These are phyloP conservation scores for Rhinolophus ferrumequinum DNA, from an alignment of 2,113 vertebrate species.

Conservation along the genomic window DNA sequence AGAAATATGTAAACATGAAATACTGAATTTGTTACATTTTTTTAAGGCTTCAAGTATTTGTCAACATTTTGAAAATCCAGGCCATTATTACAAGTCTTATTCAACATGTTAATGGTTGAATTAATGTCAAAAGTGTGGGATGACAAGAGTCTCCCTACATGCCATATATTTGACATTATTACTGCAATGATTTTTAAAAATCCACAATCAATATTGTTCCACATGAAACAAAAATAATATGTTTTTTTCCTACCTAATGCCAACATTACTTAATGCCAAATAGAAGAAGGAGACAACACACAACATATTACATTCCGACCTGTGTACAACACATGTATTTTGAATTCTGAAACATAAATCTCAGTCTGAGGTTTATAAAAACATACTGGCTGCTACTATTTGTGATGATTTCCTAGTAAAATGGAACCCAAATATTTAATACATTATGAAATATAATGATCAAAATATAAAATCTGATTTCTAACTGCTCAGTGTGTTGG, in stretches of 20 bases:
- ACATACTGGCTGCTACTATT: neutral
- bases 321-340: neutral
- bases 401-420: conserved; percentile 5
- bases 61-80: conserved; percentile 16
- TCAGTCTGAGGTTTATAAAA: neutral
- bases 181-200: conserved; percentile 14
- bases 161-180: neutral
- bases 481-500: neutral
- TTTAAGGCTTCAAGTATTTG: neutral
- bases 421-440: neutral
- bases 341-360: neutral
- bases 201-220: neutral
- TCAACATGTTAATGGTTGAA: neutral
- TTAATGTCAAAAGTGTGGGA: neutral
- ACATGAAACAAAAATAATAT: neutral
- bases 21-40: neutral
- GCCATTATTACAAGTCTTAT: neutral
- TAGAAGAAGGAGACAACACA: neutral
- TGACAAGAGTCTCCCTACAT: conserved; percentile 1
- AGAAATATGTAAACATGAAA: neutral
- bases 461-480: neutral
- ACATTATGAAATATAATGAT: conserved; percentile 11
- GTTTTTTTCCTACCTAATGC: neutral
- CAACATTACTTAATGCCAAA: conserved; percentile 28
- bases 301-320: neutral